These are phyloP conservation scores for Chironomus tentans DNA, from an alignment of 2,888 invertebrate species.

Conservation along the genomic window DNA sequence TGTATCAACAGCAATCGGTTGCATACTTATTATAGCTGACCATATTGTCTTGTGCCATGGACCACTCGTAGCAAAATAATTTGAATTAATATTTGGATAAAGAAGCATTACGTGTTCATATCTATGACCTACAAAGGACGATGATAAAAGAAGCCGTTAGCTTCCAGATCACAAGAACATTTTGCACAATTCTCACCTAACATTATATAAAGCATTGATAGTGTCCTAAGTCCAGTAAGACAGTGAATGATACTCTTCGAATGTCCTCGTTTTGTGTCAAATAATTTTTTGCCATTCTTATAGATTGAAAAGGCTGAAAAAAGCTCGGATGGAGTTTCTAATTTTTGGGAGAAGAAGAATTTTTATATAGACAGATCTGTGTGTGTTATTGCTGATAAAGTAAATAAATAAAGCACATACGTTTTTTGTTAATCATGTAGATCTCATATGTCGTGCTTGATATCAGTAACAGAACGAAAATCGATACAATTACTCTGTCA, in stretches of 20 bases:
- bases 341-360: not conserved
- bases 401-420: not conserved
- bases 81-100: not conserved
- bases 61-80: not conserved
- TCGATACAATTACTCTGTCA: conserved; percentile 31
- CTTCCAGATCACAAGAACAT: no score
- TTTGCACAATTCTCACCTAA: conserved; percentile 35
- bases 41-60: not conserved
- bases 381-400: not conserved
- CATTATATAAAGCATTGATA: conserved; percentile 45
- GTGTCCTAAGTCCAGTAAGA: conserved; percentile 41
- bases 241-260: conserved; percentile 41
- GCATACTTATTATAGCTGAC: no score
- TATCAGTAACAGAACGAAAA: conserved; percentile 30
- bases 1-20: conserved; percentile 45
- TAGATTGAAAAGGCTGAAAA: conserved; percentile 41
- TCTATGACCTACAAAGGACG: no score
- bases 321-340: conserved; percentile 32
- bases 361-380: conserved; percentile 29
- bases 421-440: not conserved
- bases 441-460: conserved; percentile 32
- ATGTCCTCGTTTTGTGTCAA: conserved; percentile 36
- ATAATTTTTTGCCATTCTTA: conserved; percentile 42
- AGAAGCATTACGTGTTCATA: no score
- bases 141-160: no score